These are phyloP conservation scores for Syngnathus scovelli DNA, from an alignment of 2,113 vertebrate species.

Conservation along the genomic window DNA sequence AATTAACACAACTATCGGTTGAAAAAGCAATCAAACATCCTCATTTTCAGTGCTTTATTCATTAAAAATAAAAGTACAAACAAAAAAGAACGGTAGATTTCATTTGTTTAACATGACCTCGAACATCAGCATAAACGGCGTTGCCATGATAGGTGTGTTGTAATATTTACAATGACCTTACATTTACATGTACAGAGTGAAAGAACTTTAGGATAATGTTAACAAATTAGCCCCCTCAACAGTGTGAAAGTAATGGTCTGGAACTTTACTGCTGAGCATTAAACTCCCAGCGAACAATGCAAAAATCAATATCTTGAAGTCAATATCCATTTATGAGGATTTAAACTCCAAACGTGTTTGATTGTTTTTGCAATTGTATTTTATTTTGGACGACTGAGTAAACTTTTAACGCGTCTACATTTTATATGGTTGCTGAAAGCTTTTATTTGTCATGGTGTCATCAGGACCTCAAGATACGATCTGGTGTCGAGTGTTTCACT, in stretches of 20 bases:
- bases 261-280: background rate
- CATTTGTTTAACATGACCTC: background rate
- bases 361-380: background rate
- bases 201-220: background rate
- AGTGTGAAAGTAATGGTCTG: background rate
- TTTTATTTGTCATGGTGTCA: slow-evolving; percentile 31
- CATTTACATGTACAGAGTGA: background rate
- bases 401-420: background rate
- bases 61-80: too few species aligned
- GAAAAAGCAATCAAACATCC: background rate
- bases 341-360: background rate
- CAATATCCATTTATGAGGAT: background rate
- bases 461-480: slow-evolving; percentile 6
- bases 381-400: background rate
- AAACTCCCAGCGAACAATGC: background rate
- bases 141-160: background rate
- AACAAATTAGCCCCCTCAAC: background rate
- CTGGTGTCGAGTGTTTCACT: background rate
- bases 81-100: background rate
- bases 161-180: background rate
- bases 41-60: background rate
- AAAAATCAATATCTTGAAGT: background rate
- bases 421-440: slow-evolving; percentile 10
- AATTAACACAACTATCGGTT: background rate
- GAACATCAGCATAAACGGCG: background rate